Conservation (phyloP, 2,888 invertebrate species). For the Ferrisia virgata region DNA sequence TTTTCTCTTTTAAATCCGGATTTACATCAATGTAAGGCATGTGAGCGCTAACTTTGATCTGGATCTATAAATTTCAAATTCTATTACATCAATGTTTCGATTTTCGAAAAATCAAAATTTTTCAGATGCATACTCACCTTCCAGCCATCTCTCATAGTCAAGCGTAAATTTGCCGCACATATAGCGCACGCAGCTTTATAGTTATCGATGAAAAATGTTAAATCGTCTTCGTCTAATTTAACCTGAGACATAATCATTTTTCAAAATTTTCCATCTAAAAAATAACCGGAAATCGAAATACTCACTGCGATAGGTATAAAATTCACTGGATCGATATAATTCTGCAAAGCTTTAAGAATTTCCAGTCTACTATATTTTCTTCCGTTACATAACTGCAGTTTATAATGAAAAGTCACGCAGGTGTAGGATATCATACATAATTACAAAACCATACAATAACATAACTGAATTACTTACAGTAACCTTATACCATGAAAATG, state of each 20-base stretch:
- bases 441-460: too few species aligned
- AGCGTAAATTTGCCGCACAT: neutral
- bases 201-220: conserved; percentile 30
- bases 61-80: neutral
- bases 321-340: neutral
- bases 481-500: neutral
- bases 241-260: neutral
- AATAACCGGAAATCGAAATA: neutral
- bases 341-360: neutral
- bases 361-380: conserved; percentile 12
- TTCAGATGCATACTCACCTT: neutral
- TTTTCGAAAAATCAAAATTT: neutral
- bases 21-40: conserved; percentile 59
- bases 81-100: neutral
- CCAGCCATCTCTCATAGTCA: conserved; percentile 30
- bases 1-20: conserved; percentile 66
- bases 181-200: neutral
- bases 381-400: conserved; percentile 20
- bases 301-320: conserved; percentile 1
- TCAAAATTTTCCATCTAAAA: neutral
- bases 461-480: neutral
- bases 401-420: neutral
- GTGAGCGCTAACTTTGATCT: conserved; percentile 18
- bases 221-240: conserved; percentile 15
- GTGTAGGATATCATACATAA: neutral